A percentile compares a stretch with the other conserved stretches of the same genome.
Evolutionary conservation across 2,797 vertebrate species (phyloP).

Genomic region (Microchirus variegatus): DNA sequence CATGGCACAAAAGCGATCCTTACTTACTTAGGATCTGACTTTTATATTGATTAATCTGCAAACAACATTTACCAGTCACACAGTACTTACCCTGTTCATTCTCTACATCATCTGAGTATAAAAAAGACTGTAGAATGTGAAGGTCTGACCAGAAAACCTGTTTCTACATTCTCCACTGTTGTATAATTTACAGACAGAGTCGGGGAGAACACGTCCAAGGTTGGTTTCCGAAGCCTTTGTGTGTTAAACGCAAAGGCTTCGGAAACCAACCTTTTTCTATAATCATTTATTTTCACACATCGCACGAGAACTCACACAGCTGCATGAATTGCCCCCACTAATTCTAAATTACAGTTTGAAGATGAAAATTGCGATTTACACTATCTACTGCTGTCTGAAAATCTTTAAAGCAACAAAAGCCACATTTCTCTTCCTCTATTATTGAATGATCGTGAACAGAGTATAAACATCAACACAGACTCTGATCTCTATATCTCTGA

Average conservation of each 20-base stretch:
- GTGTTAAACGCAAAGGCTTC: not conserved
- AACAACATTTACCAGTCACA: not conserved
- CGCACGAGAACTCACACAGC: not conserved
- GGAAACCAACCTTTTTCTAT: not conserved
- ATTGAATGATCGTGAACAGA: not conserved
- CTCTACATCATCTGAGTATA: not conserved
- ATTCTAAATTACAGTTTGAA: not conserved
- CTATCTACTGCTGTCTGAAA: not conserved
- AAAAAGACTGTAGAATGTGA: not conserved
- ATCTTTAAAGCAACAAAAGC: not conserved
- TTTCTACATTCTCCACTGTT: too few species aligned
- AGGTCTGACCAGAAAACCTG: not conserved
- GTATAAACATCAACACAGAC: not conserved
- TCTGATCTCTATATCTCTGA: slow-evolving; percentile 1
- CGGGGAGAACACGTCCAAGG: not conserved
- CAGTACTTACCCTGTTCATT: not conserved
- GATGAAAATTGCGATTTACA: not conserved
- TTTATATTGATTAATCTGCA: not conserved
- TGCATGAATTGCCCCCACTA: not conserved
- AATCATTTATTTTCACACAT: not conserved
- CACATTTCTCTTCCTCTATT: not conserved
- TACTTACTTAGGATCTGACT: not conserved
- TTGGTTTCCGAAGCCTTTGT: too few species aligned
- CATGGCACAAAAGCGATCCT: not conserved
- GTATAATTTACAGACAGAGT: not conserved